phyloP scores from a whole-genome alignment of 1,140 invertebrate genomes.

The Trachymyrmex cornetzi region DNA sequence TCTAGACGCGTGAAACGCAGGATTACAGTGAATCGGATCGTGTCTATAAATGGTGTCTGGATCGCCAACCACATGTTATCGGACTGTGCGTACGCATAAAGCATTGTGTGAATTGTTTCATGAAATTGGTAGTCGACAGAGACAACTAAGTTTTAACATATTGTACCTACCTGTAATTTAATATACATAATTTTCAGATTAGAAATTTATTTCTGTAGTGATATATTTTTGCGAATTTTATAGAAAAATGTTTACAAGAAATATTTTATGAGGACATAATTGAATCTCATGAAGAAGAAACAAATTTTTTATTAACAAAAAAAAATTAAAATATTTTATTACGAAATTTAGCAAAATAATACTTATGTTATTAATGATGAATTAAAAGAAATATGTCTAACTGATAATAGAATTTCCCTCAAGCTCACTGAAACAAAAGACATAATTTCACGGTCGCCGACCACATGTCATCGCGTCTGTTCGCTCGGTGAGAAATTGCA shows the following conservation, averaged over 20 bases:
- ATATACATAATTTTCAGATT: not conserved
- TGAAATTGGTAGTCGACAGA: slow-evolving; percentile 42
- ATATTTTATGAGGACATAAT: not conserved
- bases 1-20: slow-evolving; percentile 21
- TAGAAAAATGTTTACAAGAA: not conserved
- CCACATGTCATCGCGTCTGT: slow-evolving; percentile 57
- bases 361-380: not conserved
- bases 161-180: not conserved
- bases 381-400: slow-evolving; percentile 2
- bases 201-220: not conserved
- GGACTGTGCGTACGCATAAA: slow-evolving; percentile 48
- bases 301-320: not conserved
- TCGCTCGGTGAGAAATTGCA: slow-evolving; percentile 43
- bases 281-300: not conserved
- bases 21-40: slow-evolving; percentile 2
- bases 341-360: not conserved
- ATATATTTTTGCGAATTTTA: slow-evolving; percentile 7
- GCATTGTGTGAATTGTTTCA: slow-evolving; percentile 53
- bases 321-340: not conserved
- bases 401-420: slow-evolving; percentile 7
- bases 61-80: slow-evolving; percentile 72
- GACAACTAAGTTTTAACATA: not conserved
- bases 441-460: slow-evolving; percentile 42
- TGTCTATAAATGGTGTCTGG: slow-evolving; percentile 50
- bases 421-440: slow-evolving; percentile 17